phyloP scores from a whole-genome alignment of 2,888 invertebrate genomes.

The Phasia obesa region DNA sequence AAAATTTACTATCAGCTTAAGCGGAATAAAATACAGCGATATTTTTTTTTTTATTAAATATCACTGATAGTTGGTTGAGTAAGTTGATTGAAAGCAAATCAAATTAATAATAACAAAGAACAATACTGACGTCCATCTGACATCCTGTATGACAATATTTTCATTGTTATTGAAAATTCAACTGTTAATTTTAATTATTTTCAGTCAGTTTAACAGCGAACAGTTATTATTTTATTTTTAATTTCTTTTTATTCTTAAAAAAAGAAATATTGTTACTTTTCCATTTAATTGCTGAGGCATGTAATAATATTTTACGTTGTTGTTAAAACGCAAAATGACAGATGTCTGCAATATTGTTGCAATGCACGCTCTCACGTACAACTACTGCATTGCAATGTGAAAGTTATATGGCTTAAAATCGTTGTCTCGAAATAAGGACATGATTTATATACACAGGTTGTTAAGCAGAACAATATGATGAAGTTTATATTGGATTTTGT shows the following conservation, averaged over 20 bases:
- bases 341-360: conserved; percentile 34
- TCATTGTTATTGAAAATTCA: conserved; percentile 8
- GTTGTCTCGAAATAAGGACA: conserved; percentile 14
- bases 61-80: not conserved
- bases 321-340: conserved; percentile 42
- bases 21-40: too few species aligned
- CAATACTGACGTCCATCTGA: not conserved
- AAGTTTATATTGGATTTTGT: not conserved
- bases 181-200: conserved; percentile 2
- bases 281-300: conserved; percentile 16
- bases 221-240: not conserved
- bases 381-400: not conserved
- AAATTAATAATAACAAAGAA: not conserved
- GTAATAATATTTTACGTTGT: conserved; percentile 24
- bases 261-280: not conserved
- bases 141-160: not conserved
- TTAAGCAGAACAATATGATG: not conserved
- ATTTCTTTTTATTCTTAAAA: not conserved
- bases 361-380: not conserved
- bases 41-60: not conserved
- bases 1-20: too few species aligned
- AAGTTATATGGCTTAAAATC: conserved; percentile 10
- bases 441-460: conserved; percentile 20
- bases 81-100: conserved; percentile 1
- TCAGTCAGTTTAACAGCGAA: not conserved